Conservation (phyloP, 2,113 vertebrate species). For the Albula goreensis region DNA sequence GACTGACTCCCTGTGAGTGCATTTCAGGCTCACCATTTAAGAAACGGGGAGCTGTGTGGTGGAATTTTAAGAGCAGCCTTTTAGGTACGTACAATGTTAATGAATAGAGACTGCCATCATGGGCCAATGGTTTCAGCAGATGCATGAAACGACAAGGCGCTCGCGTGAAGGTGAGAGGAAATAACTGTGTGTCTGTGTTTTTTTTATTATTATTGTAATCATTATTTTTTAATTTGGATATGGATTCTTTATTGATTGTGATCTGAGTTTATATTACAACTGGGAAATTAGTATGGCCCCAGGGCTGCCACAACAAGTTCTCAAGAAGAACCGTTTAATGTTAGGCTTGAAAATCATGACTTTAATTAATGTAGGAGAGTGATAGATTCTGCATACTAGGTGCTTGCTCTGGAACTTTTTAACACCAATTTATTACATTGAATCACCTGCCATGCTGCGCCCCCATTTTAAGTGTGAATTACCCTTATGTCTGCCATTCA, state of each 20-base stretch:
- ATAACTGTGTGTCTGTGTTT: neutral
- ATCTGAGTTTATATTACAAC: neutral
- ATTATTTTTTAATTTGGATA: constrained; percentile 3
- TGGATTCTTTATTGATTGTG: constrained; percentile 5
- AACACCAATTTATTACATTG: constrained; percentile 23
- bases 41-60: neutral
- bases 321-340: constrained; percentile 2
- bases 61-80: neutral
- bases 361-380: constrained; percentile 12
- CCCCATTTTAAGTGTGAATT: constrained; percentile 30
- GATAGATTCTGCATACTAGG: constrained; percentile 11
- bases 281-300: constrained; percentile 11
- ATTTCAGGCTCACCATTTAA: neutral
- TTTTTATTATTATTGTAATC: neutral
- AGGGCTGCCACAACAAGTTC: constrained; percentile 5
- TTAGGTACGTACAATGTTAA: neutral
- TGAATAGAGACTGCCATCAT: neutral
- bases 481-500: constrained; percentile 11
- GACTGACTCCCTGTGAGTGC: neutral
- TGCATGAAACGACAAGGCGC: neutral
- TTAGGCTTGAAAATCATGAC: neutral
- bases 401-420: constrained; percentile 22
- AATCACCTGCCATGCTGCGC: neutral
- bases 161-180: neutral
- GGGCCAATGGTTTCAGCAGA: neutral